Percentiles rank a stretch among this genome's conserved stretches.
phyloP scores from a whole-genome alignment of 2,113 vertebrate genomes.

The Cebus imitator region DNA sequence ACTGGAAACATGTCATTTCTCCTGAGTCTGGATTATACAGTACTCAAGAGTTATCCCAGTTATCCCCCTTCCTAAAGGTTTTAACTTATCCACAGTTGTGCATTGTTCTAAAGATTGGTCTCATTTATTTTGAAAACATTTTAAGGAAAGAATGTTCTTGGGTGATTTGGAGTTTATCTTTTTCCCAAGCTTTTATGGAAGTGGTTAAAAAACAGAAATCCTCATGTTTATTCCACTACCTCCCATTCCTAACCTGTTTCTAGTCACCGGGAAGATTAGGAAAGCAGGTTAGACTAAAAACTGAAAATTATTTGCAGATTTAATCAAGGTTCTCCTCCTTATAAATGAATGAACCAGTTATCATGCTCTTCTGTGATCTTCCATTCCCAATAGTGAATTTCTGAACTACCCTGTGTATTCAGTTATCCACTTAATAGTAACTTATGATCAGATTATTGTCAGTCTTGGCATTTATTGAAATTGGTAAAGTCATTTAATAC shows the following conservation, averaged over 20 bases:
- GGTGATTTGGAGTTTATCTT: conserved; percentile 58
- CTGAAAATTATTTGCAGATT: background rate
- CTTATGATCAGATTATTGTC: conserved; percentile 31
- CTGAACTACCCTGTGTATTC: background rate
- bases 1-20: conserved; percentile 24
- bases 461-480: background rate
- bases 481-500: conserved; percentile 1
- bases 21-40: conserved; percentile 7
- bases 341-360: background rate
- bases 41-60: background rate
- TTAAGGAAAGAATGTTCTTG: conserved; percentile 61
- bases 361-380: background rate
- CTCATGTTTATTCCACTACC: background rate
- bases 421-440: background rate
- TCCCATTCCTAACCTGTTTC: background rate
- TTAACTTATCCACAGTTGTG: background rate
- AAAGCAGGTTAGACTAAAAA: background rate
- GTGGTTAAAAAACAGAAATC: conserved; percentile 2
- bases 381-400: background rate
- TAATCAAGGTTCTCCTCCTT: background rate
- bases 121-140: conserved; percentile 71
- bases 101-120: conserved; percentile 42
- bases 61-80: background rate
- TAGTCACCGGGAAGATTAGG: background rate
- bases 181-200: conserved; percentile 46